phyloP scores from a whole-genome alignment of 2,113 vertebrate species.

The Rafetus swinhoei region DNA sequence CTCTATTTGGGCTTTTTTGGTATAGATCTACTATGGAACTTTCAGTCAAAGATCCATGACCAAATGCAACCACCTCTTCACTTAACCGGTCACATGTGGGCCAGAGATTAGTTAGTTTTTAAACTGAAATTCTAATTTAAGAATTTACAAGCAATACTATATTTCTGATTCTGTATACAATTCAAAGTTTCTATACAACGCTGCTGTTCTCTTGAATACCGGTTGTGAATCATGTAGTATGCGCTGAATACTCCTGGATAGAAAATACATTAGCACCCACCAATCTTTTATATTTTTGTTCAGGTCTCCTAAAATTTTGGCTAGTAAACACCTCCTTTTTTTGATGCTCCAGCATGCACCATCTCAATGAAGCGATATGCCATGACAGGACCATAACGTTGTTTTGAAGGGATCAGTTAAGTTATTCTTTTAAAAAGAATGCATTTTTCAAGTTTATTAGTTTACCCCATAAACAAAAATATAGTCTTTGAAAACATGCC shows the following conservation, averaged over 20 bases:
- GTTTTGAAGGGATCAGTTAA: neutral
- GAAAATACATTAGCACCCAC: rapidly evolving
- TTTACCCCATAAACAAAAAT: neutral
- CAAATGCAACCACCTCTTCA: neutral
- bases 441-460: neutral
- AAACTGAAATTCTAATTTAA: neutral
- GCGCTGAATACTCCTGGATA: neutral
- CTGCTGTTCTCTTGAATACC: rapidly evolving
- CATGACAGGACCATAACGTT: neutral
- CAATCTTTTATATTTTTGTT: neutral
- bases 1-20: neutral
- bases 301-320: neutral
- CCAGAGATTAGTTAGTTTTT: neutral
- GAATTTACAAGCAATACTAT: neutral
- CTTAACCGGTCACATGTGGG: rapidly evolving
- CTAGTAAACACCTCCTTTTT: neutral
- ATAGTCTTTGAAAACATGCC: rapidly evolving
- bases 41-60: neutral
- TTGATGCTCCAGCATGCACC: neutral
- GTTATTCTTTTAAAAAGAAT: neutral
- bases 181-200: neutral
- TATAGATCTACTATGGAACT: neutral
- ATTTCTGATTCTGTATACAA: neutral
- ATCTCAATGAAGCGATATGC: rapidly evolving
- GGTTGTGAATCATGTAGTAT: rapidly evolving